Base-by-base conservation (phyloP, 2,797 vertebrate genomes). In the Lacerta agilis region DNA sequence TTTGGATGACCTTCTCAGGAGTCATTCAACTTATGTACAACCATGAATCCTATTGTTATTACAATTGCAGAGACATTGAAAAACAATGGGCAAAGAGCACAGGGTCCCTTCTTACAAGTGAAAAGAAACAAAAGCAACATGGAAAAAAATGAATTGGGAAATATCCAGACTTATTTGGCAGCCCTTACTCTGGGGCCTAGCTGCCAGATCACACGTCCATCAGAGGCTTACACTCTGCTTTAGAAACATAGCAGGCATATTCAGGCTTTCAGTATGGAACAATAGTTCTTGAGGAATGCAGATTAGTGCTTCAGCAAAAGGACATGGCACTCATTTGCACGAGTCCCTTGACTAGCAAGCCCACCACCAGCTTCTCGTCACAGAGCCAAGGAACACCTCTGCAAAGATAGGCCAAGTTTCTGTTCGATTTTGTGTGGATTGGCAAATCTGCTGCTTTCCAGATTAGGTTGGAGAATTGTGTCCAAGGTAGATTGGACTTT, bases 1-100 rank as follows among this genome's bases (percentile, higher is more conserved):
- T 85, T 89, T 89, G 94, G 95, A 95, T 91, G 89, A 88, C 91
- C 93, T 93, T 94, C 91, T 91, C 90, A 92, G 90, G 91, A 95
- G 88, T 89, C 13, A 0, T 72, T 83, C 27, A 55, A 0, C 49
- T 91, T 92, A 93, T 92, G 92, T 80, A 4, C 76, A 87, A 89
- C 77, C 41, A 0, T 33, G 45, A 78, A 45, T 89, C 78, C 90
- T 87, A 87, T 94, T 94, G 91, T 94, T 71, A 71, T 77, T 71
- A 87, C 92, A 93, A 90, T 92, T 81, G 94, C 91, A 90, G 88
- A 89, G 90, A 77, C 75, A 83, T 87, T 80, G 11, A 75, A 0
- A 88, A 93, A 94, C 91, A 94, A 94, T 92, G 89, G 86, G 91
- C 82, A 81, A 89, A 93, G 90, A 91, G 82, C 92, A 93, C 81